Evolutionary conservation across 2,797 vertebrate genomes (phyloP), one percentile per base, ranked within the genome.

Genomic region (Florisuga fusca): DNA sequence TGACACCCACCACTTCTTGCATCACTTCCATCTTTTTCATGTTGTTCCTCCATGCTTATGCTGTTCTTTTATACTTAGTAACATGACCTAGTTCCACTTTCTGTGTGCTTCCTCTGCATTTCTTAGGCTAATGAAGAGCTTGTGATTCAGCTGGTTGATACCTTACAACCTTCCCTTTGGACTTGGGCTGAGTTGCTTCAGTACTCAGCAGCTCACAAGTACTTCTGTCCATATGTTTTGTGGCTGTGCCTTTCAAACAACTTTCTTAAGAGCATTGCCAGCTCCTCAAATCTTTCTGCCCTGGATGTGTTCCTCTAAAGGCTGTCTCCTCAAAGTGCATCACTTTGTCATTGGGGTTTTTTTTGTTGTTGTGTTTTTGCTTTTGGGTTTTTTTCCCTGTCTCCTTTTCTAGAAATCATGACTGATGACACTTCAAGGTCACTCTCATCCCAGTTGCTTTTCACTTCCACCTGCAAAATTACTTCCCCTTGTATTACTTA

Each of bases 81-180:
- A 91, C 5, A 2, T 67, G 95, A 94, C 96, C 83, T 73, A 91
- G 66, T 96, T 96, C 94, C 74, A 96, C 90, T 93, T 96, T 95
- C 95, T 91, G 51, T 91, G 62, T 59, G 77, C 90, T 95, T 95
- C 85, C 94, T 93, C 85, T 94, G 85, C 76, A 82, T 67, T 88
- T 93, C 50, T 94, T 84, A 91, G 91, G 84, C 82, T 68, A 77
- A 85, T 48, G 58, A 94, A 48, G 79, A 87, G 38, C 73, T 94
- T 12, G 2, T 89, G 54, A 85, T 81, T 58, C 72, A 84, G 66
- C 25, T n/a, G 33, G 75, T 9, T 77, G 72, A 69, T 61, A 80
- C 29, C 45, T 82, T 75, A 53, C 57, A 36, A 9, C 25, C 41
- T 87, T 92, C 75, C 54, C 50, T 75, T 41, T 48, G 48, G 63